A percentile compares a stretch with the other conserved stretches of the same genome.
Evolutionary conservation across 2,797 vertebrate species (phyloP).

Genomic region (Tympanoctomys barrerae): DNA sequence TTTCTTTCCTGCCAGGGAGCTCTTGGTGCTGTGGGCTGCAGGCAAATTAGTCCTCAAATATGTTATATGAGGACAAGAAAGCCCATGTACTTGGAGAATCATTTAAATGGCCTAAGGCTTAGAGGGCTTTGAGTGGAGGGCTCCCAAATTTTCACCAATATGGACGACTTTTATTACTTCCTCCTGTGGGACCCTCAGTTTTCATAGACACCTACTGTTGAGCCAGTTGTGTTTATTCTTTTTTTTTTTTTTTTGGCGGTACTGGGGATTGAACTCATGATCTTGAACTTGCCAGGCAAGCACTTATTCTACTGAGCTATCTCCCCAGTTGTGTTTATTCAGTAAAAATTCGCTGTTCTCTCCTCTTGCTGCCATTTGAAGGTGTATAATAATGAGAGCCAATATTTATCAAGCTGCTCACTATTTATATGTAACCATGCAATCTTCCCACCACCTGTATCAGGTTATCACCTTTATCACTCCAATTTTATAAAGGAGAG

Average conservation of each 20-base stretch:
- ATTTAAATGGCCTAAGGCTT: background rate
- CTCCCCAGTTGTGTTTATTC: background rate
- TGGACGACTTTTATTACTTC: background rate
- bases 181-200: background rate
- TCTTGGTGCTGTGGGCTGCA: background rate
- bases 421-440: background rate
- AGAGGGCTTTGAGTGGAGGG: background rate
- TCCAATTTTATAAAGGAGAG: conserved; percentile 24
- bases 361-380: background rate
- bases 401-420: background rate
- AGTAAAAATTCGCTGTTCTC: background rate
- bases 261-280: no score
- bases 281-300: no score
- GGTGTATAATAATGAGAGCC: background rate
- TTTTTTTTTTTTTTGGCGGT: no score
- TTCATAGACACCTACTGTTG: background rate
- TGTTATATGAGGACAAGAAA: background rate
- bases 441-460: background rate
- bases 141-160: conserved; percentile 33
- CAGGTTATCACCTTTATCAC: background rate
- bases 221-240: background rate
- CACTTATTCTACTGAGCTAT: no score
- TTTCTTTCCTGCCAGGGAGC: background rate
- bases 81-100: background rate
- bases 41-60: background rate